Conservation (phyloP, 2,113 vertebrate species). For the Mastomys coucha region DNA sequence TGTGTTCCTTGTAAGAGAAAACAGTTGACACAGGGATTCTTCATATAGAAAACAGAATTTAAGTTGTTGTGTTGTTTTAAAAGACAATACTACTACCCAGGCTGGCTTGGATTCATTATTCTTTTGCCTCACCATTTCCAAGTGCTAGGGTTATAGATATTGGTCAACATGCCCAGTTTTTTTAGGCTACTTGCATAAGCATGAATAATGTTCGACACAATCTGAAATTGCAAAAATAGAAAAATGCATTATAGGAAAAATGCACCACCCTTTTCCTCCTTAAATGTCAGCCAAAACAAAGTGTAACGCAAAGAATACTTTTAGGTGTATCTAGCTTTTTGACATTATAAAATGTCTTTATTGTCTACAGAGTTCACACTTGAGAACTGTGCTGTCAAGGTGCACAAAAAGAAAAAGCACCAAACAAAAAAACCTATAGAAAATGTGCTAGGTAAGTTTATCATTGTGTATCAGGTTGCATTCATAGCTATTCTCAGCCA, state of each 20-base stretch:
- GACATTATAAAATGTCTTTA: neutral
- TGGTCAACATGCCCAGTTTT: neutral
- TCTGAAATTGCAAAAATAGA: slow-evolving; percentile 4
- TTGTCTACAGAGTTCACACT: neutral
- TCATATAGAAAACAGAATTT: slow-evolving; percentile 34
- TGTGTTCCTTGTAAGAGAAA: slow-evolving; percentile 18
- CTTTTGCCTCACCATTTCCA: neutral
- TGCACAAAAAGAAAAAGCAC: neutral
- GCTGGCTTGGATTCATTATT: neutral
- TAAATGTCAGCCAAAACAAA: neutral
- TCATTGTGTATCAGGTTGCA: neutral
- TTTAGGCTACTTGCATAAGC: neutral
- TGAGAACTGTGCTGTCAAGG: neutral
- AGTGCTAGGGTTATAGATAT: neutral
- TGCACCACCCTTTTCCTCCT: neutral
- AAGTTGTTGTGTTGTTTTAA: neutral
- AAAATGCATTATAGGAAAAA: neutral
- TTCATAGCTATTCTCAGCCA: neutral
- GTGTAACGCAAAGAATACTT: neutral
- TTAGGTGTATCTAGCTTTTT: neutral
- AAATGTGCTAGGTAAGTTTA: neutral
- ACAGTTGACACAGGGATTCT: slow-evolving; percentile 19
- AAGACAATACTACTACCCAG: neutral
- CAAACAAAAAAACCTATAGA: neutral
- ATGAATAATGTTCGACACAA: neutral